Conservation (phyloP, 1,140 invertebrate species). For the Meloidogyne hapla region DNA sequence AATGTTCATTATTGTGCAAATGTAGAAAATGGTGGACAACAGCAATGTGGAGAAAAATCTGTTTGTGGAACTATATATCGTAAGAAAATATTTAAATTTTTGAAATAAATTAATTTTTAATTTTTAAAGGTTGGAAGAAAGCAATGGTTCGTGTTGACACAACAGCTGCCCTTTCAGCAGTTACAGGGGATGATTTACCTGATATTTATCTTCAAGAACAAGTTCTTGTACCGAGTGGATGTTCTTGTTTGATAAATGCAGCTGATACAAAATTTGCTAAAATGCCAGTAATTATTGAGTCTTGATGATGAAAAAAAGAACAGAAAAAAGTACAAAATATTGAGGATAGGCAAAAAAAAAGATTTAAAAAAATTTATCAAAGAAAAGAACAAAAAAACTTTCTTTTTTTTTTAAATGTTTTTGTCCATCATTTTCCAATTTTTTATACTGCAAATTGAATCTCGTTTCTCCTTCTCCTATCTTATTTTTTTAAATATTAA, state of each 20-base stretch:
- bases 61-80: background rate
- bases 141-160: background rate
- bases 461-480: background rate
- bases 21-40: background rate
- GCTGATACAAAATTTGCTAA: background rate
- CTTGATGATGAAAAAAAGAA: background rate
- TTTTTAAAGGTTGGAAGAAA: background rate
- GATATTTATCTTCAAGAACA: slow-evolving; percentile 1
- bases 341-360: background rate
- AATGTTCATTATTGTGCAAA: background rate
- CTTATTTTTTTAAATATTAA: background rate
- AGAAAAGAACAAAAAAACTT: background rate
- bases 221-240: background rate
- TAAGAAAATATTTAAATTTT: background rate
- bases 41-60: slow-evolving; percentile 3
- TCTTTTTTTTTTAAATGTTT: background rate
- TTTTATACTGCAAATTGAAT: background rate
- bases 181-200: background rate
- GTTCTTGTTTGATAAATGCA: slow-evolving; percentile 5
- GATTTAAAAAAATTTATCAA: too few relatives aligned
- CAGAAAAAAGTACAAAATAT: background rate
- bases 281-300: slow-evolving; percentile 3
- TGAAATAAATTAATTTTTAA: background rate
- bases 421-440: background rate
- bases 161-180: background rate